Evolutionary conservation across 2,797 vertebrate species (phyloP).

Genomic region (Ceryle rudis): DNA sequence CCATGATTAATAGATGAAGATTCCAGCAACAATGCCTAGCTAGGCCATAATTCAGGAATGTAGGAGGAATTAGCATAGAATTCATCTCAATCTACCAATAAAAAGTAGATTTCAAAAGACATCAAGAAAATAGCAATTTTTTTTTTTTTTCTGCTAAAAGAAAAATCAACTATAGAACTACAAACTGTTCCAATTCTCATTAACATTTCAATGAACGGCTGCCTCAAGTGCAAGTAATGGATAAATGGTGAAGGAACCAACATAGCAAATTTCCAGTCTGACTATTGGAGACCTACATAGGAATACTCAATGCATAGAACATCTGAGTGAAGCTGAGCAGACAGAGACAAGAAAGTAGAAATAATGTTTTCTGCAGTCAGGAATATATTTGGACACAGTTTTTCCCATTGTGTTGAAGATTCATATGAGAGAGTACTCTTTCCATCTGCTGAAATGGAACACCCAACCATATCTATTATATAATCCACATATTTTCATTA

Average conservation of each 20-base stretch:
- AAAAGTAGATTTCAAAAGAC: conserved; percentile 49
- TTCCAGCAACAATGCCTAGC: conserved; percentile 87
- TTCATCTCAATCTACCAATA: conserved; percentile 69
- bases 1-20: conserved; percentile 99
- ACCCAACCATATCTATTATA: not conserved
- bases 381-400: conserved; percentile 13
- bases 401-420: conserved; percentile 41
- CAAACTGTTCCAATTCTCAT: conserved; percentile 47
- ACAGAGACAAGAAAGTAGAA: not conserved
- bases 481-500: conserved; percentile 1
- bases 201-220: conserved; percentile 42
- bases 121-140: not conserved
- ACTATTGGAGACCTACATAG: conserved; percentile 2
- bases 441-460: conserved; percentile 20
- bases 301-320: conserved; percentile 12
- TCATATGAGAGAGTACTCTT: conserved; percentile 7
- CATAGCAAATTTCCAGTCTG: conserved; percentile 13
- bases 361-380: not conserved
- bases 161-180: not conserved
- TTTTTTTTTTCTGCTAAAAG: conserved; percentile 1
- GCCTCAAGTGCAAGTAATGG: conserved; percentile 28
- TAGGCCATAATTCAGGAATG: conserved; percentile 82
- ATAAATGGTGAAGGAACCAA: conserved; percentile 34
- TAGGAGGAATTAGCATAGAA: conserved; percentile 76
- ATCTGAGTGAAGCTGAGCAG: conserved; percentile 35